Evolutionary conservation across 2,888 invertebrate species (phyloP), one percentile per base, ranked within the genome.

Genomic region (Synergus umbraculus): DNA sequence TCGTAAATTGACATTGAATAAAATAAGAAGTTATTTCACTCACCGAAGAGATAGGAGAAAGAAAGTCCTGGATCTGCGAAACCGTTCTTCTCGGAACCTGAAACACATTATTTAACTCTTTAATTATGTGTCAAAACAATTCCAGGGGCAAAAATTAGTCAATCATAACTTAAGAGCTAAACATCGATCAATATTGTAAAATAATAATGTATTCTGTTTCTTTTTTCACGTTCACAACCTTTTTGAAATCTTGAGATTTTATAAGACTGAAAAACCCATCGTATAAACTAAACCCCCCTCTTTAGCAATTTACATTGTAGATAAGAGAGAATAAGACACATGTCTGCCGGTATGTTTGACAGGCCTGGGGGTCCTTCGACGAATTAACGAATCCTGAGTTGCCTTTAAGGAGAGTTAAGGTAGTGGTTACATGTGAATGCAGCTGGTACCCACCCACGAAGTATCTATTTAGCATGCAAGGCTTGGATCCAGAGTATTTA

Each of bases 361-460:
- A 54, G 69, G 69, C 78, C 54, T 80, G 78, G 73, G 80, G 85
- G 85, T 87, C 87, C 86, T 86, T 85, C 83, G 84, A 86, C 86
- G 81, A 87, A 87, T 88, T 87, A 83, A 82, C 82, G 87, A 88
- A 86, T 88, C 85, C 84, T 84, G 79, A 65, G 83, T 84, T 81
- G 84, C 82, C 83, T 82, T 82, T 54, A 22, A 77, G 77, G 78
- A 69, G 79, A 79, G 54, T 65, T 65, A 81, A 76, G 77, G 80
- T 83, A 80, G 79, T 82, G 79, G 82, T 81, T 76, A 80, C 80
- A 81, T 83, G 84, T 83, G 82, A 84, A 82, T 84, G 85, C 87
- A 85, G 84, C 86, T 83, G 87, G 85, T 88, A 90, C 89, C 87
- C 91, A 91, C 91, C 91, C 91, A 91, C 91, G 91, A 90, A 86